Percentiles rank a stretch among this genome's conserved stretches.
Evolutionary conservation across 2,888 invertebrate species (phyloP).

Genomic region (Cyaniris semiargus): DNA sequence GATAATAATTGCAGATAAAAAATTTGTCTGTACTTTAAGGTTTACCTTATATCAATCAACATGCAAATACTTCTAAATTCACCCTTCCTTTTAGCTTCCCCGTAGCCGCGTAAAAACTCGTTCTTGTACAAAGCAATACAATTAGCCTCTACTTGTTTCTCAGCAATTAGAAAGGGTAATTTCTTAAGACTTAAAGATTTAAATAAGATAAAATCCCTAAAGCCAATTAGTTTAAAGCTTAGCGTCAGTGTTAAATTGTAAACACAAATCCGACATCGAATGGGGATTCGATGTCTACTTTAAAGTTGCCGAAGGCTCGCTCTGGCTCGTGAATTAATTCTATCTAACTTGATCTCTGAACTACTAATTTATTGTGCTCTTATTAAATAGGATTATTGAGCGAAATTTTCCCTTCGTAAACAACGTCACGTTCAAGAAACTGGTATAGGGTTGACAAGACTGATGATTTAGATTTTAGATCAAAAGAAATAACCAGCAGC

Average conservation of each 20-base stretch:
- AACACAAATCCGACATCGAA: conserved; percentile 27
- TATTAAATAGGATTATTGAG: conserved; percentile 12
- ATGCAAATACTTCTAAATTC: too few species aligned
- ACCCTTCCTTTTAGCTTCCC: not conserved
- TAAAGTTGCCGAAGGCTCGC: conserved; percentile 23
- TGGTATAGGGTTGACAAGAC: not conserved
- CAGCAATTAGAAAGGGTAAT: not conserved
- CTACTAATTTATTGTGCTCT: conserved; percentile 5
- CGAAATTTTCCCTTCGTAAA: not conserved
- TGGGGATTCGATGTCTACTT: conserved; percentile 28
- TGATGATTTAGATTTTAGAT: not conserved
- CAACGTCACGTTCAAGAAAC: not conserved
- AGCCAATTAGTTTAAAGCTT: conserved; percentile 31
- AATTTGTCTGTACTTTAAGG: too few species aligned
- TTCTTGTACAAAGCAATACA: not conserved
- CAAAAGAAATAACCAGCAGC: not conserved
- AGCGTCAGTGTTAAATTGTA: conserved; percentile 24
- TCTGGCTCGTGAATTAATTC: conserved; percentile 16
- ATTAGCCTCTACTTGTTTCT: not conserved
- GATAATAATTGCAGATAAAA: too few species aligned
- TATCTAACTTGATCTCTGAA: conserved; percentile 21
- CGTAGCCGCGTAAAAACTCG: not conserved
- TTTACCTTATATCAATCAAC: too few species aligned
- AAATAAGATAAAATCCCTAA: conserved; percentile 27
- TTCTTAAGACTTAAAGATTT: conserved; percentile 11